phyloP scores from a whole-genome alignment of 2,888 invertebrate genomes.

The Standfussiana lucernea region DNA sequence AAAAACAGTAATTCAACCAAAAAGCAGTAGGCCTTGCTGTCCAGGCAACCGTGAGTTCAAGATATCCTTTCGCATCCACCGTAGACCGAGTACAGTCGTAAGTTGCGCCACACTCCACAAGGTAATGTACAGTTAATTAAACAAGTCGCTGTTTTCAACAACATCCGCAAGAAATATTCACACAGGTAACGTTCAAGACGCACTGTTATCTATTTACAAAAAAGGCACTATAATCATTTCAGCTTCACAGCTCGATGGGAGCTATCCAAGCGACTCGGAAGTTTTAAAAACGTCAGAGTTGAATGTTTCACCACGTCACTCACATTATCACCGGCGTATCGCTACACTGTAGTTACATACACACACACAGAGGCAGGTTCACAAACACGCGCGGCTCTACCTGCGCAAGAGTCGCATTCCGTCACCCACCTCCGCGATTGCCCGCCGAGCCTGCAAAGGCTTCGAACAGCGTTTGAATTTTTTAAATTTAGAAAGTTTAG shows the following conservation, averaged over 20 bases:
- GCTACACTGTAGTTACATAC: slow-evolving; percentile 79
- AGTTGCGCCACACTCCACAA: not conserved
- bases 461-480: slow-evolving; percentile 75
- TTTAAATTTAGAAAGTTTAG: slow-evolving; percentile 84
- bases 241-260: slow-evolving; percentile 54
- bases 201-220: slow-evolving; percentile 54
- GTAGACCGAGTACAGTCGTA: not conserved
- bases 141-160: slow-evolving; percentile 20
- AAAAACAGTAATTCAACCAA: too few relatives aligned
- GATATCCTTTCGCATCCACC: not conserved
- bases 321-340: slow-evolving; percentile 68
- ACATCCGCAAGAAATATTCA: slow-evolving; percentile 31
- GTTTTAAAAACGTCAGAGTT: slow-evolving; percentile 61
- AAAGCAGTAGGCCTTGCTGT: not conserved
- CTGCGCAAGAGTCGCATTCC: slow-evolving; percentile 90
- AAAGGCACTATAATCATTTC: slow-evolving; percentile 44
- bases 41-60: not conserved
- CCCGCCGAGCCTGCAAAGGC: slow-evolving; percentile 85
- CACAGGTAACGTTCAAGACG: slow-evolving; percentile 21
- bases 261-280: slow-evolving; percentile 50
- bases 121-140: slow-evolving; percentile 7
- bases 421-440: slow-evolving; percentile 85
- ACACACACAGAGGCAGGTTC: slow-evolving; percentile 75
- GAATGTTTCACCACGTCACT: slow-evolving; percentile 65
- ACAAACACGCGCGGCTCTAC: slow-evolving; percentile 79